Evolutionary conservation across 2,888 invertebrate genomes (phyloP).

Genomic region (Prosapia bicincta): DNA sequence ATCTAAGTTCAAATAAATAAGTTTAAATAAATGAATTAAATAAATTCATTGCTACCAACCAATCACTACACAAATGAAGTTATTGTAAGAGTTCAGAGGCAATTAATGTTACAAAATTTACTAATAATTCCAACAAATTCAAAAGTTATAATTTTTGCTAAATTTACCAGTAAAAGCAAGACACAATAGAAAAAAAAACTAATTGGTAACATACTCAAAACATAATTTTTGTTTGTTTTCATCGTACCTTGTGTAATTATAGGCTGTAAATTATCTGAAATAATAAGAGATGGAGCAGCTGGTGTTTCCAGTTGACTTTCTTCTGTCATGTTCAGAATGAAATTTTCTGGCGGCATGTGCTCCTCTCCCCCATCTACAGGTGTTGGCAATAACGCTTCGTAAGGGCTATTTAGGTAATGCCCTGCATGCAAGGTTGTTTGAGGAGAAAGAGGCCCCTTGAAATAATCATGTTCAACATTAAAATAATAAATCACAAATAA

Average conservation of each 20-base stretch:
- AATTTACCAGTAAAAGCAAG: no score
- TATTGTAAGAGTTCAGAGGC: no score
- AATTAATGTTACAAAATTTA: no score
- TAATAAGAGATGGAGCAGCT: background rate
- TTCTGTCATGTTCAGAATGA: background rate
- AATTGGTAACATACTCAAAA: no score
- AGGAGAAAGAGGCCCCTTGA: slow-evolving; percentile 47
- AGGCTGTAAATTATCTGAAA: background rate
- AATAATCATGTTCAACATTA: slow-evolving; percentile 19
- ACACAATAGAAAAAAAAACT: no score
- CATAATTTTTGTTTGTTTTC: no score
- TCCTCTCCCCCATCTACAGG: background rate
- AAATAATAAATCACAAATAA: background rate
- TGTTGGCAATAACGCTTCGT: background rate
- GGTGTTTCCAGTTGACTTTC: background rate
- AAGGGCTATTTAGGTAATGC: background rate
- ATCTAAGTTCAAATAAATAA: no score
- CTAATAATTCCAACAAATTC: no score
- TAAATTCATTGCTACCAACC: no score
- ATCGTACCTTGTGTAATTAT: background rate
- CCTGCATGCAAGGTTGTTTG: slow-evolving; percentile 45
- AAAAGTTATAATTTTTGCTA: no score
- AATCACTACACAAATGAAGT: no score
- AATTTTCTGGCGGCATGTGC: background rate
- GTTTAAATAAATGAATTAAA: no score